Base-by-base conservation (phyloP, 37 sponge, comb jelly and placozoan species). In the Chondrosia reniformis region DNA sequence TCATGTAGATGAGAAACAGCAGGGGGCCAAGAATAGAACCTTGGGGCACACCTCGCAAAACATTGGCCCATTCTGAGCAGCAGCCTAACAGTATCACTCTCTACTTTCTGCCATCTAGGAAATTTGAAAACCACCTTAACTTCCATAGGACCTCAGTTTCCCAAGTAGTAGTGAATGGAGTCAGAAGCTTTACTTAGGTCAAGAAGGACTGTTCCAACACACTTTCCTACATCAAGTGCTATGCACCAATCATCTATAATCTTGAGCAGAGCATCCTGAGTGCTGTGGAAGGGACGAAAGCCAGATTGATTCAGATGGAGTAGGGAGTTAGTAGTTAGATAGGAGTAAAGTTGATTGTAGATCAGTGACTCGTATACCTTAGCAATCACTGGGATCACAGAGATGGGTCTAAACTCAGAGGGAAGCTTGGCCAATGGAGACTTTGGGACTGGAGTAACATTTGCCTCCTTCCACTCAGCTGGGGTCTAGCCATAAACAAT, bases 181-280 rank as follows among this genome's bases (percentile, higher is more conserved):
- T 80, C 81, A 80, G 71, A 80, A 0, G 72, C 81, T 33, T 66
- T 67, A 24, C 72, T 67, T 17, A 80, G 56, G 55, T 80, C 73
- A 32, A 80, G 34, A 4, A 67, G 27, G 22, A 80, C 71, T 32
- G 72, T 33, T 3, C 72, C 81, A 3, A 80, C 81, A 80, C 36
- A 30, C 45, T 42, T 27, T 1, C 80, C 44, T 28, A 0, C 32
- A n/a, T 66, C 80, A 37, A 79, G 45, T 19, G 80, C 80, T 37
- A 0, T 65, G 21, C 33, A 24, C 66, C 66, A 64, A 24, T 63
- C 66, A 65, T 79, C 67, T 25, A 25, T 33, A 55, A 52, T 40
- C 33, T 43, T 63, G 8, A 67, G 66, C 0, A 79, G 0, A 27
- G 54, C 80, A 79, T 79, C 67, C 67, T 79, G 80, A 8, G 80